phyloP scores from a whole-genome alignment of 2,888 invertebrate species.

The Euzetes globulus region DNA sequence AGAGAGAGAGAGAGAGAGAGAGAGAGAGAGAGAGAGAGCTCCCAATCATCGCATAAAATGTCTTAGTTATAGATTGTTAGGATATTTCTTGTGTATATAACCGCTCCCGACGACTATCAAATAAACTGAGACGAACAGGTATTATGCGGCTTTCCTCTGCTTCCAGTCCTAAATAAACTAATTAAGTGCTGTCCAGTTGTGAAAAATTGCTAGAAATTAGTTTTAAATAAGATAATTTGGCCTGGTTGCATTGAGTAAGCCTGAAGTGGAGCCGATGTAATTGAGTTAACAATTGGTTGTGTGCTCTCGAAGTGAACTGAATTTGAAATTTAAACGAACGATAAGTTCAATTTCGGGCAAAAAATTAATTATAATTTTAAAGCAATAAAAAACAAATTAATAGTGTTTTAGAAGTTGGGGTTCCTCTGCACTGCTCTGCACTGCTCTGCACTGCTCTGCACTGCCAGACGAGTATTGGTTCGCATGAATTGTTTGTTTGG shows the following conservation, averaged over 20 bases:
- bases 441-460: too few relatives aligned
- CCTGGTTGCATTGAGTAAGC: too few relatives aligned
- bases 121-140: not conserved
- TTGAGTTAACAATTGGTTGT: not conserved
- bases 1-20: not conserved
- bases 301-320: not conserved
- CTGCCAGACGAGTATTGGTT: not conserved
- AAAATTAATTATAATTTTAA: not conserved
- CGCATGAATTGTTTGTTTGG: not conserved
- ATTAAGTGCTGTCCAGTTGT: too few relatives aligned
- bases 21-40: not conserved
- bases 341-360: not conserved
- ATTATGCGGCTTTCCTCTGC: not conserved
- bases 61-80: not conserved
- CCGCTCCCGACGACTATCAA: not conserved
- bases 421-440: too few relatives aligned
- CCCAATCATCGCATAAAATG: not conserved
- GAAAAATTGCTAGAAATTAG: too few relatives aligned
- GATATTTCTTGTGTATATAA: not conserved
- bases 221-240: too few relatives aligned
- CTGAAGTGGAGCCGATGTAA: too few relatives aligned
- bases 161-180: too few relatives aligned
- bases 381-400: not conserved
- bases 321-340: not conserved
- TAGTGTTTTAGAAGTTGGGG: not conserved